These are phyloP conservation scores for Halcyon senegalensis DNA, from an alignment of 2,113 vertebrate genomes.

Conservation along the genomic window DNA sequence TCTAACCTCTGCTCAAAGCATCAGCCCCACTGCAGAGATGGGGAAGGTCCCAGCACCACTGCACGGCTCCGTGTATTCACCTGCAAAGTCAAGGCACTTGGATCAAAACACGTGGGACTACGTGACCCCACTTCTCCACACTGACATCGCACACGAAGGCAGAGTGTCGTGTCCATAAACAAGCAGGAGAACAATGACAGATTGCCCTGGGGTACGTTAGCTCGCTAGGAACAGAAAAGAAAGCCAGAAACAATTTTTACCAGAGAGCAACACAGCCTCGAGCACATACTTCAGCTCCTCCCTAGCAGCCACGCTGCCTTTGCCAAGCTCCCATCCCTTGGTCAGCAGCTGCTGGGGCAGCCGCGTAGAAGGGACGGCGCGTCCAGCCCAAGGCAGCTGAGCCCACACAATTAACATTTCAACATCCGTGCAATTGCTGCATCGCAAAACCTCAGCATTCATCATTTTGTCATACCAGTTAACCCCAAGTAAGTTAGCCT, in stretches of 20 bases:
- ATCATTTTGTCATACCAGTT: conserved; percentile 29
- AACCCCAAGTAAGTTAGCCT: conserved; percentile 19
- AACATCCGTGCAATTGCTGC: conserved; percentile 4
- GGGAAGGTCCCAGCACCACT: not conserved
- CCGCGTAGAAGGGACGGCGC: not conserved
- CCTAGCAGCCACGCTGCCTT: not conserved
- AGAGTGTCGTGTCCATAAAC: not conserved
- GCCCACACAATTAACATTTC: conserved; percentile 44
- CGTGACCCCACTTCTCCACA: not conserved
- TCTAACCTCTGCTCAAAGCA: not conserved
- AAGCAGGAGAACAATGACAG: not conserved
- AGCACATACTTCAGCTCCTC: not conserved
- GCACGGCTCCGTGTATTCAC: accelerated
- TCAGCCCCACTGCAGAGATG: not conserved
- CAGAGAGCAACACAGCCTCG: not conserved
- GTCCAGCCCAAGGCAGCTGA: conserved; percentile 13
- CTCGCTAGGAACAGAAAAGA: not conserved
- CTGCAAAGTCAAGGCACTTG: not conserved
- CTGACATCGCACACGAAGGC: not conserved
- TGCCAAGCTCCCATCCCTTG: not conserved
- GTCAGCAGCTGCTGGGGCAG: not conserved
- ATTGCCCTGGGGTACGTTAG: accelerated
- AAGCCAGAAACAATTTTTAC: not conserved
- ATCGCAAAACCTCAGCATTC: conserved; percentile 52
- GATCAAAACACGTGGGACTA: not conserved